These are phyloP conservation scores for Pararge aegeria DNA, from an alignment of 1,140 invertebrate species.

Conservation along the genomic window DNA sequence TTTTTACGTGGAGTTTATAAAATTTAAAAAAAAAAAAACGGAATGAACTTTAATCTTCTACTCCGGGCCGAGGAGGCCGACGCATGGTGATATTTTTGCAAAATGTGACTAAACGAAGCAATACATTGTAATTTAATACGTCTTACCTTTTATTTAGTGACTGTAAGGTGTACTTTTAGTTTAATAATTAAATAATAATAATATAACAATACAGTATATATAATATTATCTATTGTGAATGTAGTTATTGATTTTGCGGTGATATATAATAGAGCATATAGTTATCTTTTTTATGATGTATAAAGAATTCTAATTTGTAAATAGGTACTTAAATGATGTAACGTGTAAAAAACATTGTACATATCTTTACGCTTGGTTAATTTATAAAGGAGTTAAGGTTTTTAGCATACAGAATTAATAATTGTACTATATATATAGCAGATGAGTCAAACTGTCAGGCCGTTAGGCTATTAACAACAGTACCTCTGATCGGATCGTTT, in stretches of 20 bases:
- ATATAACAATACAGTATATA: conserved; percentile 51
- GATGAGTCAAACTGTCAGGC: conserved; percentile 33
- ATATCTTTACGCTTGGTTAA: conserved; percentile 78
- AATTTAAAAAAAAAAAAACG: conserved; percentile 39
- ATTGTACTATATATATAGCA: conserved; percentile 50
- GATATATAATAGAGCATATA: conserved; percentile 75
- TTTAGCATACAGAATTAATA: conserved; percentile 50
- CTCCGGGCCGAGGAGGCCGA: conserved; percentile 40
- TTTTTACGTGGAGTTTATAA: conserved; percentile 69
- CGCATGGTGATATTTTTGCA: conserved; percentile 84
- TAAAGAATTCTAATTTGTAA: conserved; percentile 79
- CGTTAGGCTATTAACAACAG: conserved; percentile 16
- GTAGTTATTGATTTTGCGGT: conserved; percentile 77
- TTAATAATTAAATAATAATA: conserved; percentile 50
- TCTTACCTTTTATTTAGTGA: conserved; percentile 78
- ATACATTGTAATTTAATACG: conserved; percentile 84
- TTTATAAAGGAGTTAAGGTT: conserved; percentile 71
- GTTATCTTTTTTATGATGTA: conserved; percentile 78
- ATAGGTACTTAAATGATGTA: conserved; percentile 78
- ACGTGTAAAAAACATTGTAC: conserved; percentile 78
- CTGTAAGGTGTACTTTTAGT: conserved; percentile 72
- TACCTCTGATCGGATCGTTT: neutral
- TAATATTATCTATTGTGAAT: conserved; percentile 72
- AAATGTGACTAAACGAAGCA: conserved; percentile 85
- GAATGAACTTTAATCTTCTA: conserved; percentile 31